phyloP scores from a whole-genome alignment of 2,888 invertebrate genomes.

The Epirrhoe tristata region DNA sequence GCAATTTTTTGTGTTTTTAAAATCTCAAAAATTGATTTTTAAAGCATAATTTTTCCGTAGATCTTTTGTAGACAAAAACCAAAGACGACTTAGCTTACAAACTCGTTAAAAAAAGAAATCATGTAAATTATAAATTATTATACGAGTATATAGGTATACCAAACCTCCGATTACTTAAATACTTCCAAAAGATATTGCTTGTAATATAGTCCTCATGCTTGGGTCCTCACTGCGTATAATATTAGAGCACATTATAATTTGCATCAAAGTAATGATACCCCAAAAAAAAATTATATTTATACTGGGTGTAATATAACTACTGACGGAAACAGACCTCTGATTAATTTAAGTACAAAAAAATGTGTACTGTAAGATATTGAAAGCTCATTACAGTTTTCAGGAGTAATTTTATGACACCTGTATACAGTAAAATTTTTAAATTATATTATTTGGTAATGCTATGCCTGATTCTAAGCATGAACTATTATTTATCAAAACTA shows the following conservation, averaged over 20 bases:
- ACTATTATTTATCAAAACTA: conserved; percentile 9
- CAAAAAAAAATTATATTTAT: background rate
- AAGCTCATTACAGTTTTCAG: too few relatives aligned
- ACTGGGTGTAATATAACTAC: background rate
- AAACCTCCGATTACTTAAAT: conserved; percentile 8
- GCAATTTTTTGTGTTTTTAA: too few relatives aligned
- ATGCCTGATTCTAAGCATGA: conserved; percentile 17
- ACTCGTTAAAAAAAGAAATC: too few relatives aligned
- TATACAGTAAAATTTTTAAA: background rate
- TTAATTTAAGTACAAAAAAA: too few relatives aligned
- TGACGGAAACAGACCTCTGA: background rate
- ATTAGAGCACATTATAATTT: conserved; percentile 62
- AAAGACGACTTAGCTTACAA: too few relatives aligned
- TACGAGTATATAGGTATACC: too few relatives aligned
- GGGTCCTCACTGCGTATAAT: conserved; percentile 35
- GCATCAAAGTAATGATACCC: conserved; percentile 60
- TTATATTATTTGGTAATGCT: background rate
- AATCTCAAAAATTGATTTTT: too few relatives aligned
- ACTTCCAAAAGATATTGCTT: background rate
- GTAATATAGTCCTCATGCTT: conserved; percentile 23
- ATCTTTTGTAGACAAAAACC: too few relatives aligned
- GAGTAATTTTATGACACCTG: background rate
- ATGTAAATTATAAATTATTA: too few relatives aligned
- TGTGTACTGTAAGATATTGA: too few relatives aligned
- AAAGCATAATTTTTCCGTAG: too few relatives aligned